Evolutionary conservation across 2,888 invertebrate genomes (phyloP), one percentile per base, ranked within the genome.

Genomic region (Hirtodrosophila cameraria): DNA sequence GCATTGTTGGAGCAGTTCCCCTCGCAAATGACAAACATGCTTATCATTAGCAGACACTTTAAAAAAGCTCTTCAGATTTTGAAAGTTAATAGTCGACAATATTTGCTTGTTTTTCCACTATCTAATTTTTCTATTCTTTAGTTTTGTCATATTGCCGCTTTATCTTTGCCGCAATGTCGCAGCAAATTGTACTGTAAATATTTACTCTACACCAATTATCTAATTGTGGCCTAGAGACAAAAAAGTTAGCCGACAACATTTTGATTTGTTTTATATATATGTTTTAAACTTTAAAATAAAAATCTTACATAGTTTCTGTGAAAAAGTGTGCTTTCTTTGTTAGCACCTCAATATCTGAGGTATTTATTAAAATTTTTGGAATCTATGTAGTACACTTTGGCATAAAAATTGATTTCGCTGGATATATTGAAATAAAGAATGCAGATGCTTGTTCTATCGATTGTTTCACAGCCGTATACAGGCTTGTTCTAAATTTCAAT

Each of bases 141-240:
- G 25, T 27, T 11, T 30, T 12, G 13, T 7, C 13, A 16, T n/a
- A 25, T 45, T 49, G 23, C 1, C 9, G 39, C 38, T 48, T 55
- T 77, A 77, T 80, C 78, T 80, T 70, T 75, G 71, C 75, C 59
- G 68, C 85, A 80, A 66, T 71, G 75, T 64, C 61, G 71, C 67
- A 52, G 62, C 48, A 60, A 80, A 78, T 72, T 75, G 72, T 55
- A 35, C 42, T 39, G 62, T 62, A 78, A 82, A 84, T 60, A 80
- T 61, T 78, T 75, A 55, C 49, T 39, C 71, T 55, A 64, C 28
- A 50, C 30, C 42, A 76, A 76, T 64, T 76, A 64, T 52, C 45
- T 57, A 75, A 70, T 75, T 61, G 53, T 59, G 25, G 38, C 35
- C 41, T 25, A 41, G 13, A 62, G 7, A 33, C 7, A 15, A 9